Base-by-base conservation (phyloP, 1,140 invertebrate genomes). In the Physella acuta region DNA sequence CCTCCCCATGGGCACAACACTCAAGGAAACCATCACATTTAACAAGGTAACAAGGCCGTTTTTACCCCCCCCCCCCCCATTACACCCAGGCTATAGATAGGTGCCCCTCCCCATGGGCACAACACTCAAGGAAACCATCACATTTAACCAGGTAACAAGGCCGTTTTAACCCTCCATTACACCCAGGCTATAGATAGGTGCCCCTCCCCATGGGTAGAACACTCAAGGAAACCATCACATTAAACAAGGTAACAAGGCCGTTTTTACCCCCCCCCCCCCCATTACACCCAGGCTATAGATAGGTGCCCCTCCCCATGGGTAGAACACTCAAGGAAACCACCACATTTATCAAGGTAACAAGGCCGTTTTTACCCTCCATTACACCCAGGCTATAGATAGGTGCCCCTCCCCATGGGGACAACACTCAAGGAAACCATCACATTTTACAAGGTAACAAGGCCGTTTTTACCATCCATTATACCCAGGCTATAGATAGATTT, bases 241-340 rank as follows among this genome's bases (percentile, higher is more conserved):
- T 80, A 53, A 76, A 79, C 71, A 73, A 76, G 59, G 79, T 79
- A 71, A 71, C n/a, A n/a, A n/a, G n/a, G n/a, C n/a, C n/a, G n/a
- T n/a, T n/a, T n/a, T n/a, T n/a, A n/a, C n/a, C n/a, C n/a, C n/a
- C n/a, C n/a, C n/a, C n/a, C n/a, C n/a, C n/a, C n/a, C n/a, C n/a
- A n/a, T n/a, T n/a, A n/a, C n/a, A n/a, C n/a, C n/a, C n/a, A n/a
- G n/a, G n/a, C n/a, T n/a, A n/a, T n/a, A n/a, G n/a, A n/a, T n/a
- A n/a, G n/a, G n/a, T n/a, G 16, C 68, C 72, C 17, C 53, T 79
- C 16, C 75, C 76, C 2, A 31, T 72, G 59, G 37, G 62, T 62
- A 68, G 62, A 37, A 71, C 51, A 65, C 64, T 64, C 1, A 66
- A 66, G 53, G 65, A 58, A 24, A 68, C 66, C 30, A 44, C 79